phyloP scores from a whole-genome alignment of 2,797 vertebrate species.

The Hippocampus kuda region DNA sequence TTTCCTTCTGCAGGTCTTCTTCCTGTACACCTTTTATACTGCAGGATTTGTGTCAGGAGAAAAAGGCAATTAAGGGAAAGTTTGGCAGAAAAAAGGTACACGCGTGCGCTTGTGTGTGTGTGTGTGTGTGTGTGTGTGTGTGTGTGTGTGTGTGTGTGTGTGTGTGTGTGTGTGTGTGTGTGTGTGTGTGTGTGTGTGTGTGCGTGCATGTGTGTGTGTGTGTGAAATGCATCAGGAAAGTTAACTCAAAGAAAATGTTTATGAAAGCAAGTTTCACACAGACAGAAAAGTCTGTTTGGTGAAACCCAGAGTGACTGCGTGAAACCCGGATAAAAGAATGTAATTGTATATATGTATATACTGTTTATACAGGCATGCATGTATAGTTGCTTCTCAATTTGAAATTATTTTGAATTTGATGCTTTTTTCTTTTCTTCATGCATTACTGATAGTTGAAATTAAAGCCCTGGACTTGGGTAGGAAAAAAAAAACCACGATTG shows the following conservation, averaged over 20 bases:
- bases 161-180: constrained; percentile 12
- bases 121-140: constrained; percentile 12
- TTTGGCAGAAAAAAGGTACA: constrained; percentile 28
- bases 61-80: constrained; percentile 47
- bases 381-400: no score
- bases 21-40: constrained; percentile 36
- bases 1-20: constrained; percentile 28
- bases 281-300: constrained; percentile 16
- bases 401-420: no score
- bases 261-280: constrained; percentile 39
- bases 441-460: no score
- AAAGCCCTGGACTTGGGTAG: no score
- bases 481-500: no score
- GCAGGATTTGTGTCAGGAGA: constrained; percentile 36
- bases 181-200: constrained; percentile 15
- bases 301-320: constrained; percentile 5
- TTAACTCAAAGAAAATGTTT: constrained; percentile 45
- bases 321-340: background rate
- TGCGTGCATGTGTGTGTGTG: constrained; percentile 8
- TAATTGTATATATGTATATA: background rate
- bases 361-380: no score
- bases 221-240: constrained; percentile 32
- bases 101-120: background rate
- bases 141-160: constrained; percentile 19
- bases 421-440: no score